Evolutionary conservation across 2,888 invertebrate genomes (phyloP), one percentile per base, ranked within the genome.

Genomic region (Orthonevra nobilis): DNA sequence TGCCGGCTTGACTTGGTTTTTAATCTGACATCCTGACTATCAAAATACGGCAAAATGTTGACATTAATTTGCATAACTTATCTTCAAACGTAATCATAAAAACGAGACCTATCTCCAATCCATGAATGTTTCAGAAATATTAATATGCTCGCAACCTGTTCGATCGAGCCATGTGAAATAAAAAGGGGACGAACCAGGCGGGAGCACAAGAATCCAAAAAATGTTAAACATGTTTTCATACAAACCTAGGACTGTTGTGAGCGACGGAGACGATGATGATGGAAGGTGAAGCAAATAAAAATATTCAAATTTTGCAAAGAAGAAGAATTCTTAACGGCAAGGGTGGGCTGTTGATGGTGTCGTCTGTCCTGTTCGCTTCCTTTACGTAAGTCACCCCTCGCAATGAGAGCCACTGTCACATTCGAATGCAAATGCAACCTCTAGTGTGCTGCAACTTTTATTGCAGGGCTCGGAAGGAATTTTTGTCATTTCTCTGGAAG

Each of bases 121-220:
- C n/a, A n/a, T n/a, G n/a, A n/a, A n/a, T n/a, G n/a, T n/a, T n/a
- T 56, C 56, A 63, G 50, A 70, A 64, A 70, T 77, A 70, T 70
- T 77, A 50, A 77, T 64, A 60, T 77, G 64, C 72, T 72, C 77
- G 58, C 77, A 77, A 72, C 70, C 72, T 70, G 77, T 77, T 77
- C 72, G 70, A 70, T 60, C 61, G 2, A 42, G 46, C 28, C 58
- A 50, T 58, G 58, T 58, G 4, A 40, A 48, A 32, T 23, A 60
- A 36, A 42, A 50, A 34, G 20, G 20, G 15, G 26, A 40, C 5
- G n/a, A 56, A n/a, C n/a, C n/a, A n/a, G n/a, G n/a, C n/a, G n/a
- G n/a, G n/a, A n/a, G n/a, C n/a, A n/a, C 14, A 28, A 40, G 17
- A 61, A 63, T 52, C 48, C n/a, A n/a, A n/a, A n/a, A 40, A 77